Percentiles rank a stretch among this genome's conserved stretches.
Conservation (phyloP, 2,888 invertebrate genomes). For the Ceramica pisi region DNA sequence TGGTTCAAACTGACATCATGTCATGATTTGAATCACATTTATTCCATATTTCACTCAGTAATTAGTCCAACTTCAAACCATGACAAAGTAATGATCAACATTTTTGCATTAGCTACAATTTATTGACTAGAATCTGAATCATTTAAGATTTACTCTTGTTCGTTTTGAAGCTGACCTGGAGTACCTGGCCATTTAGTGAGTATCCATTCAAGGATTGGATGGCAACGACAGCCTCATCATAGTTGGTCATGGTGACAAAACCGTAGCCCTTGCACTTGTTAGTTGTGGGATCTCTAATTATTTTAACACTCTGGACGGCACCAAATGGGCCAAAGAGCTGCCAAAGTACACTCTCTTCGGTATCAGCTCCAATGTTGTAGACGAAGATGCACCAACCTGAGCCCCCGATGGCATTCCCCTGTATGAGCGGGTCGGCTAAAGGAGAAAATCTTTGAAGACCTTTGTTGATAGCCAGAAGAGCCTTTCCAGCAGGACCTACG, state of each 20-base stretch:
- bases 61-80: constrained; percentile 85
- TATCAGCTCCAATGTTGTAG: constrained; percentile 97
- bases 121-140: constrained; percentile 88
- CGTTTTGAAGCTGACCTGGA: constrained; percentile 99
- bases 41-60: constrained; percentile 76
- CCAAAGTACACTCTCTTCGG: constrained; percentile 97
- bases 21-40: constrained; percentile 82
- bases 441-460: constrained; percentile 96
- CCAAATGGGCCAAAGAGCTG: constrained; percentile 99
- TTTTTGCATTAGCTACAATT: constrained; percentile 90
- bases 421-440: constrained; percentile 95
- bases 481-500: constrained; percentile 96
- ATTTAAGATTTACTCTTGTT: constrained; percentile 95
- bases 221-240: constrained; percentile 98
- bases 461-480: constrained; percentile 96
- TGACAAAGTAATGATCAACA: constrained; percentile 89
- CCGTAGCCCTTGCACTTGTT: constrained; percentile 99
- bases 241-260: constrained; percentile 99
- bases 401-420: constrained; percentile 96
- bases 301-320: constrained; percentile 99
- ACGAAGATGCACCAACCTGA: constrained; percentile 98
- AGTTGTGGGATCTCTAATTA: constrained; percentile 98
- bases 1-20: constrained; percentile 73
- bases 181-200: constrained; percentile 97
- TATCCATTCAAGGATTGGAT: constrained; percentile 99